phyloP scores from a whole-genome alignment of 2,888 invertebrate species.

The Hypolimnas misippus region DNA sequence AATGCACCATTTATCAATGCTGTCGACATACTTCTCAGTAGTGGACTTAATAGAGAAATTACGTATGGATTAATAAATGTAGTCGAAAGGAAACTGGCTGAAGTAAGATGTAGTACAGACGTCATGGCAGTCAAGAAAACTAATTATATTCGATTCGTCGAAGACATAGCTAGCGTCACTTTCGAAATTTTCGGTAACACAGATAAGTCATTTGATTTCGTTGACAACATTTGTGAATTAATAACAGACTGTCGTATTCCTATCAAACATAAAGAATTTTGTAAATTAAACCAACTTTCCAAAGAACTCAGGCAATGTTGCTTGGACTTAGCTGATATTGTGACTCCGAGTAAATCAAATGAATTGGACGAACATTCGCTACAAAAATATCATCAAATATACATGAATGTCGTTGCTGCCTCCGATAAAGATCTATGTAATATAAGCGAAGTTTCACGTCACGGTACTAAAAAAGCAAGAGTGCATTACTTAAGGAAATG shows the following conservation, averaged over 20 bases:
- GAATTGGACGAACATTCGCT: conserved; percentile 63
- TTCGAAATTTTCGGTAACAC: conserved; percentile 79
- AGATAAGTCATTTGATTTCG: conserved; percentile 73
- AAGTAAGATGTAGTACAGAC: conserved; percentile 72
- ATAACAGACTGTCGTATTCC: conserved; percentile 77
- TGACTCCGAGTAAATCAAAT: conserved; percentile 53
- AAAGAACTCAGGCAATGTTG: conserved; percentile 77
- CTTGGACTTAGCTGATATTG: conserved; percentile 71
- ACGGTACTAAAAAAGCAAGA: conserved; percentile 67
- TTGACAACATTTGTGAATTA: conserved; percentile 73
- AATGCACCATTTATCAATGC: conserved; percentile 79
- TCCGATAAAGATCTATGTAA: conserved; percentile 78
- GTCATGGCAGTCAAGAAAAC: conserved; percentile 74
- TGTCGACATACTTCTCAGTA: conserved; percentile 76
- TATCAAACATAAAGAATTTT: conserved; percentile 78
- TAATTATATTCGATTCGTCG: conserved; percentile 76
- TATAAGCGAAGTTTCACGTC: conserved; percentile 67
- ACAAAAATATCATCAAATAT: conserved; percentile 78
- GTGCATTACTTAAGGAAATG: conserved; percentile 81
- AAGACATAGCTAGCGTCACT: conserved; percentile 77
- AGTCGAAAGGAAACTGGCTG: conserved; percentile 77
- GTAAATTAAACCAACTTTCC: conserved; percentile 74
- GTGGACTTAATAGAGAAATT: conserved; percentile 78
- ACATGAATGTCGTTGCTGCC: conserved; percentile 76
- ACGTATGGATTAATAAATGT: conserved; percentile 80